Evolutionary conservation across 2,888 invertebrate species (phyloP), one percentile per base, ranked within the genome.

Genomic region (Polymixis flavicincta): DNA sequence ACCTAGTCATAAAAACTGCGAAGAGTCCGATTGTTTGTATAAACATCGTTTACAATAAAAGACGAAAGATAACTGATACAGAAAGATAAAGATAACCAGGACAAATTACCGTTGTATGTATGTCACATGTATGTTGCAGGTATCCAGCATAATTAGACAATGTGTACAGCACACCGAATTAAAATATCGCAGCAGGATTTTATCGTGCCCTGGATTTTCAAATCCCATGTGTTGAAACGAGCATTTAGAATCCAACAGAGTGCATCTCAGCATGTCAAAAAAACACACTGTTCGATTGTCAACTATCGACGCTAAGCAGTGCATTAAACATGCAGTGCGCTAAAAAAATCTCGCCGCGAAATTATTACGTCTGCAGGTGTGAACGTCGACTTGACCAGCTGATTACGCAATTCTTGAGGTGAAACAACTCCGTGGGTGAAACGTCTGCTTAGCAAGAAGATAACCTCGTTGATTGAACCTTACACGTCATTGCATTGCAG

Each of bases 71-170:
- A 71, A 11, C 4, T 11, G 71, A 78, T 83, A 82, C 74, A 54
- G 17, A 59, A 61, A 69, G 72, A 83, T 67, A 74, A 54, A 45
- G 73, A 74, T 80, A 85, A 75, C 55, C 65, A 48, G 83, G 67
- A 13, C 83, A 79, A 48, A 70, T 73, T 78, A 74, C 64, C 50
- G n/a, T 28, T 70, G 68, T 48, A 68, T 61, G 68, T 84, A 14
- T 85, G 83, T 81, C 80, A 85, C 19, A 69, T 59, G 48, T 37
- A 65, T 85, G 78, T 77, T 19, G 63, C 55, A 66, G 71, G n/a
- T 48, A 61, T 28, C 48, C 13, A 6, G 7, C 32, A 50, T 64
- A 74, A 74, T 61, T 11, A 5, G 28, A n/a, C 37, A 61, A 9
- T 28, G 6, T 63, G n/a, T n/a, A n/a, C n/a, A n/a, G 37, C 37